Evolutionary conservation across 2,113 vertebrate genomes (phyloP), one percentile per base, ranked within the genome.

Genomic region (Gadus chalcogrammus): DNA sequence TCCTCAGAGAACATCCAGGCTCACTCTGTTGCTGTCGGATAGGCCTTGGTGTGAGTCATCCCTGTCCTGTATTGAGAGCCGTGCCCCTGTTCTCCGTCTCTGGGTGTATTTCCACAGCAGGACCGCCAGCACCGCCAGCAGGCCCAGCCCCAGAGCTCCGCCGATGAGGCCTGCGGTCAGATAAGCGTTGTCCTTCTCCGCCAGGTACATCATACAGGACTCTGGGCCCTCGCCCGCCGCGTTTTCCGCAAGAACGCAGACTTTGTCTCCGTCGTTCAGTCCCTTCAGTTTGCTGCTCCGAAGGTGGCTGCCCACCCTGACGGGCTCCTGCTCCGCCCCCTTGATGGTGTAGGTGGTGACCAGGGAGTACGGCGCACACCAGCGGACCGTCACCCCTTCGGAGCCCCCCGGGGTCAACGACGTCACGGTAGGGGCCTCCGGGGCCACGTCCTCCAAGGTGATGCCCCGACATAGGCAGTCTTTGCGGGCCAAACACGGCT

Each of bases 171-270:
- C 90, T 1, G 84, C 79, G 56, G 42, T 89, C 64, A 92, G 74
- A 4, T 79, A 56, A 71, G 83, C 65, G 0, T 67, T 75, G 59
- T 11, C 53, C 61, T 75, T 72, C 0, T 3, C 1, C 22, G 82
- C 68, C 27, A 79, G 13, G 69, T 85, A 92, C 52, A 17, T 72
- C 22, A 3, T 1, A 18, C 92, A 93, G 2, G 89, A 88, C 3
- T 0, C 11, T 0, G 3, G 0, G 1, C 88, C 89, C 12, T 0
- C 0, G 0, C 90, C 91, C 0, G 15, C 82, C 0, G 67, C 38
- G 27, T 93, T 93, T 67, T 79, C 76, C 0, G 92, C 90, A 3
- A 56, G 1, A 69, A 93, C 82, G 9, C 92, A 93, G 9, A 93
- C 88, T 58, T 80, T 1, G 0, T 70, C 8, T 0, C 74, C 31